Evolutionary conservation across 2,113 vertebrate species (phyloP), one percentile per base, ranked within the genome.

Genomic region (Mesoclemmys tuberculata): DNA sequence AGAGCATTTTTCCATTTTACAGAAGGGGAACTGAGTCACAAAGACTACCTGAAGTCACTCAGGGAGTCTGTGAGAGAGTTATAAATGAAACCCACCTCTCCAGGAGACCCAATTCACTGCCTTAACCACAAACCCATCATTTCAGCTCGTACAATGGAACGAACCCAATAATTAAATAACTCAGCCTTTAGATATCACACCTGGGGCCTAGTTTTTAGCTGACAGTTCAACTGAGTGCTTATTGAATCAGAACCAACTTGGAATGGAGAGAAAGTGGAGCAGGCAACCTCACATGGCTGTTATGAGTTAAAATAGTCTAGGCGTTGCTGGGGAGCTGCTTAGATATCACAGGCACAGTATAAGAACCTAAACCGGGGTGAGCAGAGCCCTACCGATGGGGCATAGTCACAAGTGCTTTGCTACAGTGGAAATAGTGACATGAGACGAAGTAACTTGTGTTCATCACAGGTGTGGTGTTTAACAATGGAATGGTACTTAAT

Each of bases 331-430:
- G 61, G 31, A 35, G 61, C 31, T 35, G 31, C 58, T 61, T 12
- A 12, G 6, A 13, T 8, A 64, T 13, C 58, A 16, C 14, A 18
- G 49, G 75, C 82, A 80, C 49, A 46, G 35, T 38, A 0, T 0
- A 74, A 81, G 83, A 21, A 84, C 7, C 1, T 0, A 55, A 29
- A 0, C 11, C 87, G 19, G 35, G 10, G 44, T 26, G 1, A 88
- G 61, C 58, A 82, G 61, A 1, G 0, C 61, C n/a, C 18, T 1
- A 1, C 52, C 68, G 35, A 9, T 79, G 89, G 88, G 89, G 52
- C 1, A 1, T 1, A 79, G 13, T n/a, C 3, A 2, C 5, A n/a
- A 68, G 14, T 68, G 16, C 61, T 68, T 68, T 68, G 35, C 29
- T 61, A 56, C 14, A 44, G 26, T 54, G 88, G 83, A 29, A 84